Evolutionary conservation across 2,888 invertebrate genomes (phyloP), one percentile per base, ranked within the genome.

Genomic region (Melanotus villosus): DNA sequence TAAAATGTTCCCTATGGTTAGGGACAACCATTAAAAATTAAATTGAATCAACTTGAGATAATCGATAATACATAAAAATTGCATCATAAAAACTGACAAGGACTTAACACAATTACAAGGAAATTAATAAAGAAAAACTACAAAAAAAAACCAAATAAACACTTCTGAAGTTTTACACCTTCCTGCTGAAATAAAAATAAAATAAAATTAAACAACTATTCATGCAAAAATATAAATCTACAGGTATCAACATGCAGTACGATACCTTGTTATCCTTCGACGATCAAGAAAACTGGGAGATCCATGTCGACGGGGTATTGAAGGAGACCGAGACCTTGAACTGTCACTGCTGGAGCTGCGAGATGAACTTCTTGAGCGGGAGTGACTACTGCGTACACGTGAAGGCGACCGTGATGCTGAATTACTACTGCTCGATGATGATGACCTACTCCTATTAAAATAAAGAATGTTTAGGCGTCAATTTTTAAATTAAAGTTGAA

Each of bases 281-380:
- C 96, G 89, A 85, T 97, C 97, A 71, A 97, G 87, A 86, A 97
- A 97, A 85, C 96, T 96, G 16, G 98, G 98, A 65, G 97, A 97
- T 43, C 97, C 97, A 77, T 94, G 92, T 70, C 97, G 90, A 65
- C 97, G 88, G 57, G 97, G 96, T 84, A 97, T 97, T 68, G 97
- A 97, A n/a, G 92, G 93, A 69, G 95, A 91, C 75, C 91, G 87
- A 9, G 89, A 89, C 16, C 88, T 86, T 65, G 88, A 88, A 34
- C 89, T 85, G 76, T 86, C 87, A 45, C 84, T 84, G 82, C 89
- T 89, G 2, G 90, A 89, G 74, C 87, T 87, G 79, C 68, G 86
- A 83, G 88, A 87, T 19, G 88, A 87, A 23, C 88, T 87, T 1
- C 86, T 86, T 70, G 88, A 87, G 1, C 87, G 84, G n/a, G 88